These are phyloP conservation scores for Argya squamiceps DNA, from an alignment of 2,797 vertebrate species.

Conservation along the genomic window DNA sequence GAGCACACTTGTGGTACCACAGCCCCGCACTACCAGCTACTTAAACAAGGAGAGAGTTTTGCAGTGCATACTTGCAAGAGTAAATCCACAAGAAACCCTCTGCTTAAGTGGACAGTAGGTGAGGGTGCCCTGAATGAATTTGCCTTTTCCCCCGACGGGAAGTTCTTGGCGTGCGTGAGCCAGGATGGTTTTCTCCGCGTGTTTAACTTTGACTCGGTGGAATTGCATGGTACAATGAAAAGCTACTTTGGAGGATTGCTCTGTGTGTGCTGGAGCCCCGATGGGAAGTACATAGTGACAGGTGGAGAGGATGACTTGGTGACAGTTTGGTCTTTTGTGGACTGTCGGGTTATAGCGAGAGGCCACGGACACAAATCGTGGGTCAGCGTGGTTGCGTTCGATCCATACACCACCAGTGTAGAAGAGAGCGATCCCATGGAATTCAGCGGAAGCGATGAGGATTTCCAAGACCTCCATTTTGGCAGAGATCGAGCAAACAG, in stretches of 20 bases:
- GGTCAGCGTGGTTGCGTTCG: conserved; percentile 96
- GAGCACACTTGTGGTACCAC: conserved; percentile 94
- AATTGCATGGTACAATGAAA: conserved; percentile 97
- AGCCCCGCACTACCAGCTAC: conserved; percentile 95
- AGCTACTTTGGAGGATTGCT: conserved; percentile 97
- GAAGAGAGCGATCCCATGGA: conserved; percentile 94
- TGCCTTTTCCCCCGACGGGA: conserved; percentile 96
- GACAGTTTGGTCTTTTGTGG: conserved; percentile 95
- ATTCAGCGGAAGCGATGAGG: conserved; percentile 97
- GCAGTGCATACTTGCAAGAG: conserved; percentile 98
- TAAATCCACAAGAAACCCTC: conserved; percentile 95
- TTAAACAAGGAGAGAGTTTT: conserved; percentile 96
- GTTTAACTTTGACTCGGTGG: conserved; percentile 94
- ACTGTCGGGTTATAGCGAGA: conserved; percentile 93
- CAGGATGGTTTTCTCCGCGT: conserved; percentile 96
- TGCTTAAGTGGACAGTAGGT: conserved; percentile 96
- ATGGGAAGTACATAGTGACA: conserved; percentile 94
- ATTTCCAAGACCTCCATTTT: conserved; percentile 94
- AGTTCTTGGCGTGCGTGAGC: conserved; percentile 94
- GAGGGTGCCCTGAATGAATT: conserved; percentile 96
- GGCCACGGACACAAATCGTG: conserved; percentile 96
- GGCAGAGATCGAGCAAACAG: conserved; percentile 90
- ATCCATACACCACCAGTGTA: conserved; percentile 95
- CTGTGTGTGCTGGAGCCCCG: conserved; percentile 96
- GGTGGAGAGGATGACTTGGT: conserved; percentile 97